Conservation (phyloP, 53 echinoderm and acorn worm species). For the Mesocentrotus franciscanus region DNA sequence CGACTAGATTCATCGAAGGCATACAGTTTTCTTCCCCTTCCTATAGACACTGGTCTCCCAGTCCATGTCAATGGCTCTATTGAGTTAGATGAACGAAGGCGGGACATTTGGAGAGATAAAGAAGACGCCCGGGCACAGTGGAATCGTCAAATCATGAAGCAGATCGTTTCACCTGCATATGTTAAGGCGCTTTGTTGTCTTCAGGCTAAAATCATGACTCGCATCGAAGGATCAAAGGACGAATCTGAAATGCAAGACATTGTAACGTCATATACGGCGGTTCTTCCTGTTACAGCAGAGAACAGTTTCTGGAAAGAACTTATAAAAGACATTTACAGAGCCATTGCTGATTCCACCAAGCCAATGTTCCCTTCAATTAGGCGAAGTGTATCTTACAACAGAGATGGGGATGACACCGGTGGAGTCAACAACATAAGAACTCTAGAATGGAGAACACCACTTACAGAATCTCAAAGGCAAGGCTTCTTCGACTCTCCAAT, state of each 20-base stretch:
- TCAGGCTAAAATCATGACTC: background rate
- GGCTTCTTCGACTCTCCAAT: conserved; percentile 9
- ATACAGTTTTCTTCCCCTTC: conserved; percentile 1
- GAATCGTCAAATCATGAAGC: conserved; percentile 16
- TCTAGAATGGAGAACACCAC: conserved; percentile 7
- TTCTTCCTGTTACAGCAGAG: background rate
- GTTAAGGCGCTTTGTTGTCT: background rate
- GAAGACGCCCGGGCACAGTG: background rate
- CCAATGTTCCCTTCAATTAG: background rate
- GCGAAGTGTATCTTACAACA: background rate
- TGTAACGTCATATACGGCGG: background rate
- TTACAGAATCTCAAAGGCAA: background rate
- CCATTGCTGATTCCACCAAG: background rate
- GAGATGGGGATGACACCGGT: background rate
- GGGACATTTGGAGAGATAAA: background rate
- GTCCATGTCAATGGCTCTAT: conserved; percentile 10
- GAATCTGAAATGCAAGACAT: background rate
- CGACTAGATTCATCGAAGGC: background rate
- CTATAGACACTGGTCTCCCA: background rate
- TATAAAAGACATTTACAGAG: background rate
- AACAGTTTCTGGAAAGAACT: background rate
- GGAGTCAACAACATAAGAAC: background rate
- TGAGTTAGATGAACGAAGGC: conserved; percentile 7
- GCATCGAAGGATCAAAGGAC: background rate
- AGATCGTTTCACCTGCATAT: background rate